Conservation (phyloP, 1,140 invertebrate species). For the Linepithema humile region DNA sequence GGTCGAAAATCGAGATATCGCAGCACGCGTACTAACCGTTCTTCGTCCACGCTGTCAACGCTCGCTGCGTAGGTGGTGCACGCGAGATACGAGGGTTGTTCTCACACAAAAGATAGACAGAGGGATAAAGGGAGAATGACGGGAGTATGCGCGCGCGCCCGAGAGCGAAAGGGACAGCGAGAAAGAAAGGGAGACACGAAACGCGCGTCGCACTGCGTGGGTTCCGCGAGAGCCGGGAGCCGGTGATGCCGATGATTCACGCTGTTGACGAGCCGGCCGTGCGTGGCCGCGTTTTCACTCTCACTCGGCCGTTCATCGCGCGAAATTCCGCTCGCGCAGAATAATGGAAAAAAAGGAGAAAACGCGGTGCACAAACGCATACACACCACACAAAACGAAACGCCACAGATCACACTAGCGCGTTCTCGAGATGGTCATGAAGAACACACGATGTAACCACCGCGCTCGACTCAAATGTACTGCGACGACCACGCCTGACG, state of each 20-base stretch:
- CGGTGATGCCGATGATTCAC: slow-evolving; percentile 75
- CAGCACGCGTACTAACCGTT: slow-evolving; percentile 16
- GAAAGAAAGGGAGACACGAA: slow-evolving; percentile 49
- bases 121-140: slow-evolving; percentile 21
- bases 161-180: slow-evolving; percentile 30
- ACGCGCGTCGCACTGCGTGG: slow-evolving; percentile 65
- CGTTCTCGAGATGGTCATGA: neutral
- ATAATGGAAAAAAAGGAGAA: neutral
- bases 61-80: slow-evolving; percentile 15
- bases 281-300: slow-evolving; percentile 69
- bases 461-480: slow-evolving; percentile 62
- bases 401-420: neutral
- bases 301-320: slow-evolving; percentile 71
- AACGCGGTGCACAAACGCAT: neutral
- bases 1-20: neutral
- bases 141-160: neutral
- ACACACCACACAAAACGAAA: slow-evolving; percentile 10
- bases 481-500: slow-evolving; percentile 80
- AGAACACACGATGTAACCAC: slow-evolving; percentile 16
- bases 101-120: neutral
- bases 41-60: neutral
- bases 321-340: neutral
- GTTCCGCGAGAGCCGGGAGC: slow-evolving; percentile 51
- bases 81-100: neutral
- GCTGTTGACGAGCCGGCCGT: slow-evolving; percentile 66